Percentiles rank a stretch among this genome's conserved stretches.
These are phyloP conservation scores for Neodon shergylaensis DNA, from an alignment of 2,113 vertebrate species.

Conservation along the genomic window DNA sequence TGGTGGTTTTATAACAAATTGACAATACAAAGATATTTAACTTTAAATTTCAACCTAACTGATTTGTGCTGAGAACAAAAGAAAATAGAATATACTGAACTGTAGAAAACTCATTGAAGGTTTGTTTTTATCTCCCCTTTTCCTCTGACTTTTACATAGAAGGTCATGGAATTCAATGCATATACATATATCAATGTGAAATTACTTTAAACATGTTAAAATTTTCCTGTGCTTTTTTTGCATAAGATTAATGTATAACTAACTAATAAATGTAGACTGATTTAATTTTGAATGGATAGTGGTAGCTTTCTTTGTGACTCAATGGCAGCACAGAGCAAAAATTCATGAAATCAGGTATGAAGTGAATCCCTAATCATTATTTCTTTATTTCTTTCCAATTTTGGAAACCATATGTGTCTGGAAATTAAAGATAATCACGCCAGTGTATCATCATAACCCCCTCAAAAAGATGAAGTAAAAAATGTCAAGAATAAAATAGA, in stretches of 20 bases:
- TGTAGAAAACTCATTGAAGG: neutral
- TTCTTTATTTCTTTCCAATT: neutral
- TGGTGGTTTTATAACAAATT: neutral
- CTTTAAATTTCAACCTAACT: constrained; percentile 26
- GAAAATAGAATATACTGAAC: neutral
- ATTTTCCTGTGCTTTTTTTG: neutral
- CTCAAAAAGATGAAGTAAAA: too few relatives aligned
- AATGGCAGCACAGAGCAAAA: neutral
- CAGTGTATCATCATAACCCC: too few relatives aligned
- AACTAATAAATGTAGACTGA: neutral
- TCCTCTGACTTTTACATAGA: neutral
- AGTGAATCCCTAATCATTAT: neutral
- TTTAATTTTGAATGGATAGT: neutral
- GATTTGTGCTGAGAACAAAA: neutral
- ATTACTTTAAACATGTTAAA: too few relatives aligned
- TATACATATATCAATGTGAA: constrained; percentile 21
- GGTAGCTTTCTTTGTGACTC: neutral
- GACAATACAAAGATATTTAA: neutral
- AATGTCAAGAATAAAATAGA: too few relatives aligned
- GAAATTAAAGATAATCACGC: too few relatives aligned
- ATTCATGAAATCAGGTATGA: neutral
- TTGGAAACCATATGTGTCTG: too few relatives aligned
- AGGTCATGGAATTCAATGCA: neutral
- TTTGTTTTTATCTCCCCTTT: neutral
- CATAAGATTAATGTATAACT: constrained; percentile 1